Base-by-base conservation (phyloP, 2,888 invertebrate genomes). In the Nemurella pictetii region DNA sequence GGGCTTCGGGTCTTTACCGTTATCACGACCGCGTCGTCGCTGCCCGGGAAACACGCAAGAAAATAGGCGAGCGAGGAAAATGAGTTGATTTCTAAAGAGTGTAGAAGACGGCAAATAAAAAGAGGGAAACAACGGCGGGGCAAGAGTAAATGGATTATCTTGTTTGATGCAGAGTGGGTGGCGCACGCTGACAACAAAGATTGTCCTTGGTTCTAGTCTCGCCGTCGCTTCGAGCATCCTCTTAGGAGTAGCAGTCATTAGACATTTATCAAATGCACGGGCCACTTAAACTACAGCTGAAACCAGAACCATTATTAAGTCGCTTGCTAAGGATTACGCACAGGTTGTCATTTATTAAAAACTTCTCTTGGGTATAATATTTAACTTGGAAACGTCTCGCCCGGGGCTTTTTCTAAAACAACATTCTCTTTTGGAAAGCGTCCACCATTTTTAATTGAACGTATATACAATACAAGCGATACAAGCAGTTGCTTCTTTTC, bases 191-290 rank as follows among this genome's bases (percentile, higher is more conserved):
- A 82, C 72, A 82, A 55, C 82, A 81, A 55, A 55, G 82, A 55
- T 82, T 55, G 36, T n/a, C 36, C 80, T 81, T 30, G 15, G 15
- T 36, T 27, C 36, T 36, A 32, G 25, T 30, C n/a, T 26, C 80
- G 82, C 20, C 1, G 0, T 28, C 55, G 55, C 26, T 27, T 72
- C 55, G 20, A 20, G 20, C 55, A 15, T 7, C 5, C 1, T 20
- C 55, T 12, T 3, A 12, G 55, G 55, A 55, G 82, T 12, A 9
- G 32, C 2, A 55, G 82, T 82, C 82, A 72, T 82, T 82, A 82
- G 55, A 55, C 82, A 82, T 82, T 82, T 55, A 25, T 82, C 82
- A 82, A 82, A 82, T 55, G 26, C 82, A 28, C 72, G 7, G 82
- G 3, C 78, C 30, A 78, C 30, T 78, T 30, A 30, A 75, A 75